These are phyloP conservation scores for Archegozetes longisetosus DNA, from an alignment of 1,140 invertebrate genomes.

Conservation along the genomic window DNA sequence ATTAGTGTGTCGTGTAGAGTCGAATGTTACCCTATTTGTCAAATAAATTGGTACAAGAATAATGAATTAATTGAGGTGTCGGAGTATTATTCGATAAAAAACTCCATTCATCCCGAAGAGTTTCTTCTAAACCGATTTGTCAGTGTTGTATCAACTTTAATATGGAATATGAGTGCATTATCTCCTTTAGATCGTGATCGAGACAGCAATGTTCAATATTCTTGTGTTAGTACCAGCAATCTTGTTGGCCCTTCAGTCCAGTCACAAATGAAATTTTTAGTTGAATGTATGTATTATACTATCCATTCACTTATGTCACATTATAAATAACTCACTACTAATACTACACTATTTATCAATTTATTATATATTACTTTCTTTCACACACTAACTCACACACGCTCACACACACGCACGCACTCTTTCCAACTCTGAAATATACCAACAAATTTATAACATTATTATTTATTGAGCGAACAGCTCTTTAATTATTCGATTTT, in stretches of 20 bases:
- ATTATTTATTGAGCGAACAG: too few species aligned
- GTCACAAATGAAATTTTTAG: conserved; percentile 59
- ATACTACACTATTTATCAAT: too few species aligned
- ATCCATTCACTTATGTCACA: neutral
- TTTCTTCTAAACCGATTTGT: conserved; percentile 57
- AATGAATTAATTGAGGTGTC: conserved; percentile 26
- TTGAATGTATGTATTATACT: conserved; percentile 58
- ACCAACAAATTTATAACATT: too few species aligned
- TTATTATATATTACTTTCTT: conserved; percentile 1
- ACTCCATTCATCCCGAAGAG: conserved; percentile 45
- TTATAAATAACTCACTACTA: neutral
- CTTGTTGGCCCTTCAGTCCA: conserved; percentile 50
- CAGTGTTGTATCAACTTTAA: conserved; percentile 61
- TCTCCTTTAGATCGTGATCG: conserved; percentile 50
- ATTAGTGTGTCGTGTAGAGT: conserved; percentile 54
- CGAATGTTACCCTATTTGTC: conserved; percentile 67
- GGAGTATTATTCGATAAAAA: conserved; percentile 33
- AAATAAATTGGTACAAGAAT: conserved; percentile 64
- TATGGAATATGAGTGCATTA: conserved; percentile 58
- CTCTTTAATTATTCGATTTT: too few species aligned
- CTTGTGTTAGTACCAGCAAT: conserved; percentile 59
- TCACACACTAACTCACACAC: neutral
- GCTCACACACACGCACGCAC: neutral
- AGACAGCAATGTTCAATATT: conserved; percentile 59
- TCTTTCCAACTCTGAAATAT: too few species aligned